These are phyloP conservation scores for Morpho deidamia DNA, from an alignment of 2,888 invertebrate genomes.

Conservation along the genomic window DNA sequence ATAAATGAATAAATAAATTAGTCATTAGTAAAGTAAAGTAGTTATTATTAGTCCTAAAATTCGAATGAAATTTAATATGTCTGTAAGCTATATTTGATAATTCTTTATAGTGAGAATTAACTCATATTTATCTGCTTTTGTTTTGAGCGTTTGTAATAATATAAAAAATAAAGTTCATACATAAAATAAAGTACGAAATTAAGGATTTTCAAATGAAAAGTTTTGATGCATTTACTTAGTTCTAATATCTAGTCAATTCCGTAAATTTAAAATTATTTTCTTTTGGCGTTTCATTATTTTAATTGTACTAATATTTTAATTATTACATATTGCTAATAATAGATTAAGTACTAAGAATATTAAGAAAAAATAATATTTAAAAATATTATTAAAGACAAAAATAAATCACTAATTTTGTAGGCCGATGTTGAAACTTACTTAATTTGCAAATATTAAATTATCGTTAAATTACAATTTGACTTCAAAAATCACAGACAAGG, in stretches of 20 bases:
- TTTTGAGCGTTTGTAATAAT: no score
- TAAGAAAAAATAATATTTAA: neutral
- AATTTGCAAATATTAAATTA: conserved; percentile 1
- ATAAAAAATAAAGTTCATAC: no score
- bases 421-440: conserved; percentile 25
- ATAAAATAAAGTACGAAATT: no score
- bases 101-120: no score
- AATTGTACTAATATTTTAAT: neutral
- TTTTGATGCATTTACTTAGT: neutral
- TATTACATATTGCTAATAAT: neutral
- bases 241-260: conserved; percentile 15
- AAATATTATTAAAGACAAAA: conserved; percentile 2
- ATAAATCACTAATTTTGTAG: conserved; percentile 21
- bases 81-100: no score
- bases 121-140: no score
- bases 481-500: conserved; percentile 35
- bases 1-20: no score
- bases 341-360: neutral
- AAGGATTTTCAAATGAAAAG: no score
- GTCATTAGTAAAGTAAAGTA: no score
- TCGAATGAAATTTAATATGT: no score
- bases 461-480: conserved; percentile 11
- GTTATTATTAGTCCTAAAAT: no score
- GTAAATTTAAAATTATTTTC: conserved; percentile 2
- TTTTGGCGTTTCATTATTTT: conserved; percentile 1